Evolutionary conservation across 2,113 vertebrate genomes (phyloP).

Genomic region (Seriola aureovittata): DNA sequence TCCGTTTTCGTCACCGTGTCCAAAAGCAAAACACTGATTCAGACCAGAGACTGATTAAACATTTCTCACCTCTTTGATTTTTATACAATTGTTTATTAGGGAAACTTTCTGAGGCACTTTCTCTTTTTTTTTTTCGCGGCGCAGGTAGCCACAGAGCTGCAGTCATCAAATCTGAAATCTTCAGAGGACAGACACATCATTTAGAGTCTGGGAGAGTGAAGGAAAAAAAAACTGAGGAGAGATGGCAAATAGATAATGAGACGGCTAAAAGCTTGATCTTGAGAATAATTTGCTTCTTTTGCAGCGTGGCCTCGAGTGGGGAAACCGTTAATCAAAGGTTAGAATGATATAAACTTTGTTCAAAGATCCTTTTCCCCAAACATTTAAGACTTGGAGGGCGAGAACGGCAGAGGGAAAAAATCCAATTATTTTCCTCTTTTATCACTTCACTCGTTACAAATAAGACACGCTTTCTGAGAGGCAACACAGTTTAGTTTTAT

Average conservation of each 20-base stretch:
- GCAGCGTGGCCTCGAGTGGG: conserved; percentile 62
- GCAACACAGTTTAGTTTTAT: conserved; percentile 78
- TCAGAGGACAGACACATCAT: conserved; percentile 50
- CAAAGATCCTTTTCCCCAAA: conserved; percentile 77
- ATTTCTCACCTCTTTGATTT: background rate
- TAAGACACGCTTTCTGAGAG: conserved; percentile 74
- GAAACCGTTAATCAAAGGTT: conserved; percentile 79
- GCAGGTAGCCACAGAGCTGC: background rate
- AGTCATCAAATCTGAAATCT: background rate
- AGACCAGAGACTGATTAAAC: background rate
- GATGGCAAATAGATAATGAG: conserved; percentile 78
- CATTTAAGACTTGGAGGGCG: conserved; percentile 62
- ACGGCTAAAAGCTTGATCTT: conserved; percentile 77
- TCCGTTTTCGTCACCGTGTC: background rate
- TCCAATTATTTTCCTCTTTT: conserved; percentile 82
- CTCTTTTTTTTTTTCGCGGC: too few species aligned
- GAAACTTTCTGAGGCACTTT: background rate
- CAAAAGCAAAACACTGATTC: background rate
- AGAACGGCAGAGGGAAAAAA: conserved; percentile 57
- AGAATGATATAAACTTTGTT: conserved; percentile 77
- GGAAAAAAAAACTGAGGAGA: conserved; percentile 19
- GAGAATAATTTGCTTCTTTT: conserved; percentile 74
- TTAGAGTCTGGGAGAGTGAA: conserved; percentile 13
- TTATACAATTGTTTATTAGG: background rate
- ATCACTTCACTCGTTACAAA: conserved; percentile 78